Conservation (phyloP, 2,888 invertebrate genomes). For the Heliconius cydno region DNA sequence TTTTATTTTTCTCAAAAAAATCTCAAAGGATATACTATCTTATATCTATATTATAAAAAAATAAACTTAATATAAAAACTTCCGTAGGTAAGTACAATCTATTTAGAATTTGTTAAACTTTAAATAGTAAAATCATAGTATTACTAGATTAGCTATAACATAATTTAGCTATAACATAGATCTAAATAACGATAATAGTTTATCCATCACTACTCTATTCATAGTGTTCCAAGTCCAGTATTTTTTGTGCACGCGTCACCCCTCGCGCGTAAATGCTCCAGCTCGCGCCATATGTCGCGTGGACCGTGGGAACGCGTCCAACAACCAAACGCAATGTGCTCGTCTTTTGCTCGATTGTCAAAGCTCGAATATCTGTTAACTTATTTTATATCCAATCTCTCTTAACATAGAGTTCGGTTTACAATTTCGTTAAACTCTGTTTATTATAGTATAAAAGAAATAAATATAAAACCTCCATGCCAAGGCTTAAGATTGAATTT, state of each 20-base stretch:
- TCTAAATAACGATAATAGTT: slow-evolving; percentile 48
- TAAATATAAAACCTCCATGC: slow-evolving; percentile 28
- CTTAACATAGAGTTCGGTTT: slow-evolving; percentile 56
- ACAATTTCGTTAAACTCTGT: slow-evolving; percentile 39
- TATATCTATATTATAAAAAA: no score
- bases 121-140: not conserved
- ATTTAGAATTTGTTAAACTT: not conserved
- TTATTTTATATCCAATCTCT: slow-evolving; percentile 48
- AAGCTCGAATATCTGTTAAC: slow-evolving; percentile 50
- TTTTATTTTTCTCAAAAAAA: not conserved
- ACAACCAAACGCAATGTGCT: slow-evolving; percentile 74
- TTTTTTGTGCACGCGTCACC: slow-evolving; percentile 80
- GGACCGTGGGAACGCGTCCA: slow-evolving; percentile 76
- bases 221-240: slow-evolving; percentile 77
- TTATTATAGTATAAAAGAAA: slow-evolving; percentile 19
- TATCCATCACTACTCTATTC: slow-evolving; percentile 65
- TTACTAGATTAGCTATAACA: not conserved
- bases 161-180: not conserved
- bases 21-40: no score
- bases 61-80: no score
- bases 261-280: slow-evolving; percentile 72
- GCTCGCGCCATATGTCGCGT: slow-evolving; percentile 82
- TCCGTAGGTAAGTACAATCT: not conserved
- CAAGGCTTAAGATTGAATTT: slow-evolving; percentile 46
- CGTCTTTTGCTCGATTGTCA: slow-evolving; percentile 68